Base-by-base conservation (phyloP, 2,113 vertebrate species). In the Hypomesus transpacificus region DNA sequence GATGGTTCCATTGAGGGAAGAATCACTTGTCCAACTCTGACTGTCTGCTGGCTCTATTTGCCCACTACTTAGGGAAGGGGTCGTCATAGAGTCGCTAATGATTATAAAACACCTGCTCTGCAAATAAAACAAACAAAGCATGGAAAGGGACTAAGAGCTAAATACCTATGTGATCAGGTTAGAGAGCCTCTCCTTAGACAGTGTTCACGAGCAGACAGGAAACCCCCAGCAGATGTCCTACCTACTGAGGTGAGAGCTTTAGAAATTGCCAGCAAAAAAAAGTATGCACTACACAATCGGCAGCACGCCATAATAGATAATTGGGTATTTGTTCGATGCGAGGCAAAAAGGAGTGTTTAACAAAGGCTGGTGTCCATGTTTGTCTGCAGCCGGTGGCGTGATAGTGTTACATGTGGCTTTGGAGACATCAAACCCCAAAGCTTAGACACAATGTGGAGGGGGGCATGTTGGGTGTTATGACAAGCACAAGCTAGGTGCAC, bases 81-180 rank as follows among this genome's bases (percentile, higher is more conserved):
- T 87, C 86, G 80, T 85, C 86, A 85, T 87, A 87, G 88, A 90
- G 84, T 87, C 72, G 70, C 84, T 90, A 87, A 90, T 83, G 89
- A 85, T 87, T 91, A 82, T 86, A 90, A 91, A 92, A 92, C 88
- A 95, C 85, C 89, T 94, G 89, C 89, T 93, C 88, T 77, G 84
- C 71, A 90, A 89, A 93, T 86, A 91, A 92, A 93, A 91, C 89
- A 89, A 90, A 92, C 89, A 89, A 89, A 92, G 86, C 70, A 74
- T 76, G 14, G 77, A 78, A 70, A 70, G 59, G 68, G 84, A 69
- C 69, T 86, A 77, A 75, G 89, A 91, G 81, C 82, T 87, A 93
- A 91, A 89, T 86, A 90, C 84, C 86, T 82, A 88, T 81, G 80
- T 86, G 84, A 91, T 92, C 86, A 89, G 84, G 78, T 80, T 87